Base-by-base conservation (phyloP, 2,888 invertebrate species). In the Encarsia formosa region DNA sequence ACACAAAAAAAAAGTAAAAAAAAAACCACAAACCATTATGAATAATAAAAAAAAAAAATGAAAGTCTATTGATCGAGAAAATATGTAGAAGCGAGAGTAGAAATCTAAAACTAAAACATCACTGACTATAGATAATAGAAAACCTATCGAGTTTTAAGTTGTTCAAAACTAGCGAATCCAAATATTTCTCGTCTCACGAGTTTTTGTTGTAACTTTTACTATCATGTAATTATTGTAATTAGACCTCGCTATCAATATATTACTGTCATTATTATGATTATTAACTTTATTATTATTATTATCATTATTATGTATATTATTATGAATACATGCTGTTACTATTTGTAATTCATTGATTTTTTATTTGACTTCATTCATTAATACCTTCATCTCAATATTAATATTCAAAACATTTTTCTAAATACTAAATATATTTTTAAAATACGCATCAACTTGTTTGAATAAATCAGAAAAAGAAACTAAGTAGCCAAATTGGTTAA, bases 171-270 rank as follows among this genome's bases (percentile, higher is more conserved):
- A 11, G 26, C 34, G 19, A n/a, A n/a, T 35, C 49, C 26, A 9
- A 34, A 54, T 61, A 63, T 61, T 65, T 67, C 66, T 64, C 65
- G 64, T 65, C 68, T 66, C 60, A 60, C 49, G 66, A 69, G 59
- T 69, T 70, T 67, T 68, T 70, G 72, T 73, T 73, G 71, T 66
- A 68, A 59, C 58, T 70, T 71, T 68, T 63, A 69, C 66, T 68
- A 68, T 66, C 66, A 64, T 70, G 71, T 73, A 72, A 73, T 71
- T 72, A 72, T 68, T 71, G 73, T 72, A 72, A 72, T 71, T 71
- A 72, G 69, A 67, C 65, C 63, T 67, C 66, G 68, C 69, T 71
- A 68, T 66, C 64, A 65, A 69, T 66, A 71, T 47, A 32, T 20
- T 51, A 46, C 31, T 43, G 32, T 52, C 31, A 49, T 49, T 43